Percentiles rank a stretch among this genome's conserved stretches.
These are phyloP conservation scores for Crotophaga sulcirostris DNA, from an alignment of 2,113 vertebrate genomes.

Conservation along the genomic window DNA sequence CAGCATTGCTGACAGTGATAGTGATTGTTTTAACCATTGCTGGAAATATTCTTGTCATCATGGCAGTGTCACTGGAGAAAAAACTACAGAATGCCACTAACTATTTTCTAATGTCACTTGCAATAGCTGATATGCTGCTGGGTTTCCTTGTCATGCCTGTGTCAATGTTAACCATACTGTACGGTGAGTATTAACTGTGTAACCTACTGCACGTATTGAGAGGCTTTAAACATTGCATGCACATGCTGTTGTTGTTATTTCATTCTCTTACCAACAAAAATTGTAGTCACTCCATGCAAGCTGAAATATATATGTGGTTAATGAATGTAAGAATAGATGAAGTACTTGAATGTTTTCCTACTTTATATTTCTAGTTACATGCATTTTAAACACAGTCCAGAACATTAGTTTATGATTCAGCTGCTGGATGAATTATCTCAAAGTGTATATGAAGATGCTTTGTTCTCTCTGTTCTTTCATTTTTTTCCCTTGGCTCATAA, in stretches of 20 bases:
- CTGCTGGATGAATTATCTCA: neutral
- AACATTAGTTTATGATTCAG: neutral
- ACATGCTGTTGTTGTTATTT: neutral
- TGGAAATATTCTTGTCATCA: conserved; percentile 95
- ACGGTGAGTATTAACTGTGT: conserved; percentile 81
- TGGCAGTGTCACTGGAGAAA: conserved; percentile 95
- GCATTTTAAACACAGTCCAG: neutral
- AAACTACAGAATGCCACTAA: conserved; percentile 97
- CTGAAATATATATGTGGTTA: neutral
- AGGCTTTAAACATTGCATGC: neutral
- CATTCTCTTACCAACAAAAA: neutral
- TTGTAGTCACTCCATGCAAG: neutral
- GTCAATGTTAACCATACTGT: conserved; percentile 94
- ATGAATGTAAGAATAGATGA: neutral
- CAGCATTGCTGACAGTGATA: conserved; percentile 84
- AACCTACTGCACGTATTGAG: neutral
- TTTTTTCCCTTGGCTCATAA: neutral
- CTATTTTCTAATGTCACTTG: conserved; percentile 98
- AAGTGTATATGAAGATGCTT: neutral
- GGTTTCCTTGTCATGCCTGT: conserved; percentile 96
- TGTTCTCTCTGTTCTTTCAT: neutral
- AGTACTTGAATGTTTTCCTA: neutral
- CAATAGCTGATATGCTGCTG: conserved; percentile 94
- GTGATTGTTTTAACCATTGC: conserved; percentile 90
- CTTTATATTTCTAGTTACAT: neutral